phyloP scores from a whole-genome alignment of 2,113 vertebrate genomes.

The Peucedramus taeniatus region DNA sequence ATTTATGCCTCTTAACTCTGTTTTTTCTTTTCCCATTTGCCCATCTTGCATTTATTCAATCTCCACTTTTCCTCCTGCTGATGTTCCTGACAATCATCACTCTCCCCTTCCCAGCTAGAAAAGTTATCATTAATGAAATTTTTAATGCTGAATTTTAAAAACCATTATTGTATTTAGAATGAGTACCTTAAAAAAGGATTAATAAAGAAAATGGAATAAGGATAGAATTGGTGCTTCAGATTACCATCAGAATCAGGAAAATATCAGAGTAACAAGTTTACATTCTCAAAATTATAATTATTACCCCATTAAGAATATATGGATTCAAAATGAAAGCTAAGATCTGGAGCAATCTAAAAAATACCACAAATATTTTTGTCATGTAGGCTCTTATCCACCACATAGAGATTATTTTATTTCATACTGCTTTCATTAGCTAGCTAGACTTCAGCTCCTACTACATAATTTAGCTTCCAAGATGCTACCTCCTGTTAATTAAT shows the following conservation, averaged over 20 bases:
- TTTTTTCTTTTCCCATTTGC: slow-evolving; percentile 24
- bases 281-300: neutral
- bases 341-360: neutral
- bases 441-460: neutral
- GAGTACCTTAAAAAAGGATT: neutral
- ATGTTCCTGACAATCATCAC: slow-evolving; percentile 45
- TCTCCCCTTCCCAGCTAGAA: neutral
- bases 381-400: neutral
- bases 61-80: neutral
- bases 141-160: slow-evolving; percentile 22
- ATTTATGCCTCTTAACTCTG: slow-evolving; percentile 42
- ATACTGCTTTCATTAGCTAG: neutral
- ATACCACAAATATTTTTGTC: neutral
- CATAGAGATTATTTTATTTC: neutral
- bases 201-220: neutral
- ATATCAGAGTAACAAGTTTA: neutral
- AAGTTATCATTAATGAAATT: slow-evolving; percentile 25
- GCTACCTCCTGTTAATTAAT: slow-evolving; percentile 5
- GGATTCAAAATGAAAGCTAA: neutral
- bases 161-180: neutral
- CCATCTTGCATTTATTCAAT: slow-evolving; percentile 27
- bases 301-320: neutral
- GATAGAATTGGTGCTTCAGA: neutral
- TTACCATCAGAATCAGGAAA: neutral
- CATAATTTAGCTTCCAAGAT: neutral